Conservation (phyloP, 1,140 invertebrate genomes). For the Panagrolaimus sp. region DNA sequence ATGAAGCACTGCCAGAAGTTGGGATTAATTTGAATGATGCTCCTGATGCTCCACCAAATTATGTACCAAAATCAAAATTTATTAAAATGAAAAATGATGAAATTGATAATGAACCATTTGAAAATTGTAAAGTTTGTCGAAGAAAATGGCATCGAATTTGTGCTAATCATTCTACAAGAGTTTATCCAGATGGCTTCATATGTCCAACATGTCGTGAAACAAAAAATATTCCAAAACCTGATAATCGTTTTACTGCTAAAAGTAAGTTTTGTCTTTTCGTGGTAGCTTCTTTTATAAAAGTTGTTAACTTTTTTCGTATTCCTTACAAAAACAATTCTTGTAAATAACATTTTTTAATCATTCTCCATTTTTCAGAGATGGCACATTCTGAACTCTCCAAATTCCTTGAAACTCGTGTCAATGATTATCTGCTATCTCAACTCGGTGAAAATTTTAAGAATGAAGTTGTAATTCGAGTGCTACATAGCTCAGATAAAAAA, state of each 20-base stretch:
- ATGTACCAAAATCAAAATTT: constrained; percentile 93
- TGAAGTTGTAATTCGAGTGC: background rate
- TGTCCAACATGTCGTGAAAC: constrained; percentile 94
- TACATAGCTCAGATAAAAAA: background rate
- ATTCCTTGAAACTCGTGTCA: background rate
- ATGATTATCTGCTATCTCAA: background rate
- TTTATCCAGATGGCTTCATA: constrained; percentile 66
- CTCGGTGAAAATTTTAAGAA: background rate
- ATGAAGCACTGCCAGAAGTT: constrained; percentile 96
- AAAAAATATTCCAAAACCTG: constrained; percentile 81
- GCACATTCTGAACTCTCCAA: background rate
- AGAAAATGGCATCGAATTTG: constrained; percentile 80
- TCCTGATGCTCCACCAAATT: constrained; percentile 86
- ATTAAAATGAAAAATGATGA: constrained; percentile 97
- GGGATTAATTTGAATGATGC: constrained; percentile 92
- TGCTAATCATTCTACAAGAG: constrained; percentile 71
- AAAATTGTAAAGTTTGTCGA: constrained; percentile 67
- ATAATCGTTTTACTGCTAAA: constrained; percentile 95
- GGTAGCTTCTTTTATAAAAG: no score
- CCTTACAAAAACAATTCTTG: no score
- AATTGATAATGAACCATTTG: constrained; percentile 80
- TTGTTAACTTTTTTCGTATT: no score
- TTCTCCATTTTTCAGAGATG: background rate
- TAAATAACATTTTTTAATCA: no score
- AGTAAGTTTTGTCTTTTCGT: constrained; percentile 60